Evolutionary conservation across 2,797 vertebrate species (phyloP).

Genomic region (Tarsius wallacei): DNA sequence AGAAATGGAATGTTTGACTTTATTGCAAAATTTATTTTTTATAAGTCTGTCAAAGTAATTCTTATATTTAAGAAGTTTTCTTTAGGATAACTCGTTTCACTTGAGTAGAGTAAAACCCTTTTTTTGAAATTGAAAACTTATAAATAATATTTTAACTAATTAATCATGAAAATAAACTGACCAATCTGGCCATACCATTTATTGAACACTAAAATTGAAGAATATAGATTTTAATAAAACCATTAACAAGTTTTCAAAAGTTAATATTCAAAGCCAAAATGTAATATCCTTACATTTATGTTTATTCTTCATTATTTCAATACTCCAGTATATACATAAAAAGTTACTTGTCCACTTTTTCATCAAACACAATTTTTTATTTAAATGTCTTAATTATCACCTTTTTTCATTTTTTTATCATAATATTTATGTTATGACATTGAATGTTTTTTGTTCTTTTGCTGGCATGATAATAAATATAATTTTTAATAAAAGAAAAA

Average conservation of each 20-base stretch:
- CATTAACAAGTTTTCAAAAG: not conserved
- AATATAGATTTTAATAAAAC: not conserved
- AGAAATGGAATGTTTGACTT: not conserved
- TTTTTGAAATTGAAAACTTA: not conserved
- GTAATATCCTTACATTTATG: not conserved
- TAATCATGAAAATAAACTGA: not conserved
- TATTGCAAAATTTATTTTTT: not conserved
- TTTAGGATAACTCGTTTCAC: not conserved
- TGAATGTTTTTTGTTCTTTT: not conserved
- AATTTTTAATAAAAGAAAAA: not conserved
- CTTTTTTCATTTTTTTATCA: not conserved
- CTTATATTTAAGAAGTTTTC: not conserved
- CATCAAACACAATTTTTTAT: not conserved
- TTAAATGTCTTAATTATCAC: not conserved
- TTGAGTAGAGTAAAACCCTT: not conserved
- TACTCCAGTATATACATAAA: not conserved
- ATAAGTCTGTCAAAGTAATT: not conserved
- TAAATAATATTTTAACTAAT: not conserved
- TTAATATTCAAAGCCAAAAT: constrained; percentile 5
- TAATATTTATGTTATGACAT: not conserved
- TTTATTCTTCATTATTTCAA: not conserved
- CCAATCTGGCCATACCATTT: not conserved
- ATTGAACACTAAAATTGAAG: not conserved
- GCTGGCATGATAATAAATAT: not conserved
- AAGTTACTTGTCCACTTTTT: not conserved